Base-by-base conservation (phyloP, 1,140 invertebrate genomes). In the Colletes gigas region DNA sequence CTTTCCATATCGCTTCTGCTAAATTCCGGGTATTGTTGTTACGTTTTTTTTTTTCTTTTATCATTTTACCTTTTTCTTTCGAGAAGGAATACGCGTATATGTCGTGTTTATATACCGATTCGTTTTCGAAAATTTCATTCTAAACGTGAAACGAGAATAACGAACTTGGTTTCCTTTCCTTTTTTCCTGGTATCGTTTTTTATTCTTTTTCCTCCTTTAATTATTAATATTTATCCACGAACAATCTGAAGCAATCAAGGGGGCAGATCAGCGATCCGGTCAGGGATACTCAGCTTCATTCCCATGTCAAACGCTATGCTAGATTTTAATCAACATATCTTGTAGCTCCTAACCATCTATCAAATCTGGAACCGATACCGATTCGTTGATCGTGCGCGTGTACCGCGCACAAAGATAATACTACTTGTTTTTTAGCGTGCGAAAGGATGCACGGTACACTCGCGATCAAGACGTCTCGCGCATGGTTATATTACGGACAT, bases 271-370 rank as follows among this genome's bases (percentile, higher is more conserved):
- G 74, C 73, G 71, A 81, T 88, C 74, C 77, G 85, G 75, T 89
- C 79, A 69, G 59, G 75, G 81, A 50, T 80, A 73, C 78, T 88
- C 87, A 82, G 88, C 80, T 90, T 88, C 84, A 87, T 89, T 91
- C 87, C 89, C 88, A 88, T 90, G 89, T 90, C 89, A 90, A 90
- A 91, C 82, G 87, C 88, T 90, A 89, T 85, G 68, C 86, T 89
- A 84, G 68, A 83, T 83, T 67, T 80, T 85, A 86, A 86, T 85
- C 71, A 80, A 86, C 74, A 70, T 76, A 88, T 84, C 84, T 81
- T 81, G 84, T 83, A 88, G 78, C 75, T 87, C 72, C 83, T 87
- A 88, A 86, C 47, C 79, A 67, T 73, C 78, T 88, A 83, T 87
- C 85, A 57, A 78, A 77, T 79, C 71, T 76, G 57, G 57, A 82